Evolutionary conservation across 2,113 vertebrate genomes (phyloP).

Genomic region (Ochotona curzoniae): DNA sequence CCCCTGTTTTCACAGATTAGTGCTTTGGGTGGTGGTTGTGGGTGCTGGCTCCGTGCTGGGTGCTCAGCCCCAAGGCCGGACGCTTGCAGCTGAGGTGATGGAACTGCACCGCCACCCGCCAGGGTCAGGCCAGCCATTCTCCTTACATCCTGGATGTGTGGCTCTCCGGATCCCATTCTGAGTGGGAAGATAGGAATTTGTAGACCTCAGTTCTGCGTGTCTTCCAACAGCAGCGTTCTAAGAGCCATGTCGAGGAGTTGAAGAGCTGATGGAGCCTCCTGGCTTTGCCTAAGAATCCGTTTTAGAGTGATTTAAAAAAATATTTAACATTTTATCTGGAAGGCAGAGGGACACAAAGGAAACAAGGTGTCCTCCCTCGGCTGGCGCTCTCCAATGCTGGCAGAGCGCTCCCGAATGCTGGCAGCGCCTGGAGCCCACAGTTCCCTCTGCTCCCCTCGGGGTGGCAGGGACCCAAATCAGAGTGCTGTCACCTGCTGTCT

Average conservation of each 20-base stretch:
- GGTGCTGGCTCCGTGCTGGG: slow-evolving; percentile 57
- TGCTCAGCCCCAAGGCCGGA: slow-evolving; percentile 67
- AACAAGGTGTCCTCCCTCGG: no score
- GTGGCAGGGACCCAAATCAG: no score
- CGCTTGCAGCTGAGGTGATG: slow-evolving; percentile 71
- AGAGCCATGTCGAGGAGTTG: not conserved
- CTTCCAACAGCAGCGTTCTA: not conserved
- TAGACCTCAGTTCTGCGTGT: not conserved
- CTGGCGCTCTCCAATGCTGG: no score
- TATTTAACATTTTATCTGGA: no score
- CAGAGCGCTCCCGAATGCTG: no score
- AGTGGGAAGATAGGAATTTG: slow-evolving; percentile 68
- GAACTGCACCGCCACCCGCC: slow-evolving; percentile 70
- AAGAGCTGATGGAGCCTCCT: not conserved
- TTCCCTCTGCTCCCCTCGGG: no score
- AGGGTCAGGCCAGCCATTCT: slow-evolving; percentile 45
- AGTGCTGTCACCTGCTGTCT: no score
- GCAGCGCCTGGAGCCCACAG: no score
- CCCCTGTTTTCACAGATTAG: no score
- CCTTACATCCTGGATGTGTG: slow-evolving; percentile 63
- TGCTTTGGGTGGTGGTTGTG: no score
- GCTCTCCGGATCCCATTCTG: slow-evolving; percentile 8
- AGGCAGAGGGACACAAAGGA: no score
- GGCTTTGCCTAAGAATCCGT: not conserved
- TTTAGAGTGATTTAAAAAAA: no score